phyloP scores from a whole-genome alignment of 2,888 invertebrate species.

The Crocallis elinguaria region DNA sequence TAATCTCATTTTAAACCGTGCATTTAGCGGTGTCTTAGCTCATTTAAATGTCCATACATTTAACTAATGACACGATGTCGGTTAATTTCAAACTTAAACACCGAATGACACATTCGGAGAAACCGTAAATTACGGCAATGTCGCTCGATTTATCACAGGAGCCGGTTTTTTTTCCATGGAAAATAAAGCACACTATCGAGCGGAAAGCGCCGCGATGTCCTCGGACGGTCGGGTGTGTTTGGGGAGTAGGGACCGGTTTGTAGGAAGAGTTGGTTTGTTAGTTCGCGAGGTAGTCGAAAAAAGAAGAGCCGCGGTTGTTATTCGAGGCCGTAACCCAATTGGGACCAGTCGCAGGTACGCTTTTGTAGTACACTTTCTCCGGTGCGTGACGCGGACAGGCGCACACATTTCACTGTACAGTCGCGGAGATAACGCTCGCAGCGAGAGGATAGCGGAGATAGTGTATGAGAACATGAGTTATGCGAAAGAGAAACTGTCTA shows the following conservation, averaged over 20 bases:
- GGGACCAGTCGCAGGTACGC: conserved; percentile 75
- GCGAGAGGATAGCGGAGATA: conserved; percentile 27
- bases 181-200: conserved; percentile 45
- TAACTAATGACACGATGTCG: conserved; percentile 14
- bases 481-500: conserved; percentile 19
- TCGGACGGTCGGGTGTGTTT: conserved; percentile 38
- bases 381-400: conserved; percentile 70
- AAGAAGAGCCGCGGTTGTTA: conserved; percentile 69
- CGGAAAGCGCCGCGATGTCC: conserved; percentile 38
- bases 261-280: conserved; percentile 45
- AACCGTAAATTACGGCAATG: conserved; percentile 32
- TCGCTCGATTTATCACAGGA: conserved; percentile 36
- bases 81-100: conserved; percentile 33
- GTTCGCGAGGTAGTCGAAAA: conserved; percentile 43
- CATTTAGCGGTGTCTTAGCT: conserved; percentile 11
- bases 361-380: conserved; percentile 83
- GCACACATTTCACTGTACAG: conserved; percentile 68
- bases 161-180: conserved; percentile 38
- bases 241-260: conserved; percentile 51
- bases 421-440: conserved; percentile 34
- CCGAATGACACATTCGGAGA: conserved; percentile 14
- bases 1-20: conserved; percentile 18
- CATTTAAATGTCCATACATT: conserved; percentile 24
- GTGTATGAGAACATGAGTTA: not conserved
- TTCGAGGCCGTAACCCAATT: conserved; percentile 82